Base-by-base conservation (phyloP, 1,140 invertebrate genomes). In the Thaumetopoea pityocampa region DNA sequence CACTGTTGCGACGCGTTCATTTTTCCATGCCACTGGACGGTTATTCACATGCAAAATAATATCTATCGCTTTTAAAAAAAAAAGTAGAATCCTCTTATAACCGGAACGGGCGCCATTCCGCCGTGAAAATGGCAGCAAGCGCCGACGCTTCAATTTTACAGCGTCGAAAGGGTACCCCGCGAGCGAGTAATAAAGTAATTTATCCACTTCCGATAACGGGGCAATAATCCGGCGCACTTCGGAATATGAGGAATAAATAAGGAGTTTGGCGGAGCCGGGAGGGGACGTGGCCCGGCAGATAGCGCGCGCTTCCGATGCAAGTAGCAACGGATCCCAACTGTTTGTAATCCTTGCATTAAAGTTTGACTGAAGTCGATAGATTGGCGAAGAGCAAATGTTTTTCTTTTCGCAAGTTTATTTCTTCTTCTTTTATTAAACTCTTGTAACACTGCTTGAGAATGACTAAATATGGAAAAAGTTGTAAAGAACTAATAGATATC, bases 141-240 rank as follows among this genome's bases (percentile, higher is more conserved):
- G 51, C 42, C 50, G 58, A 38, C 38, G 59, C 54, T 56, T 34
- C 49, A 49, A 46, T 51, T 61, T 54, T 62, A 45, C 43, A 57
- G 45, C 50, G 30, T 15, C 36, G 56, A 59, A 73, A 76, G 74
- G 71, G 69, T 74, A 70, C 55, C 37, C 56, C 40, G 55, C 40
- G 55, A 59, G 63, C 54, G 53, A 55, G 69, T 77, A 77, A 77
- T 77, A 76, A 74, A 76, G 65, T 77, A 76, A 77, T 77, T 76
- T 77, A 80, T 76, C 70, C 65, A 72, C 52, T 76, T 66, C 51
- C 68, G 76, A 78, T 80, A 77, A 76, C 65, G 37, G 65, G 65
- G 24, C 45, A 70, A 61, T 64, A 64, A 64, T 64, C 63, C 10
- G 34, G 32, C 47, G 33, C 45, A 36, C 35, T 43, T 37, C 36